Conservation (phyloP, 2,113 vertebrate species). For the Theropithecus gelada region DNA sequence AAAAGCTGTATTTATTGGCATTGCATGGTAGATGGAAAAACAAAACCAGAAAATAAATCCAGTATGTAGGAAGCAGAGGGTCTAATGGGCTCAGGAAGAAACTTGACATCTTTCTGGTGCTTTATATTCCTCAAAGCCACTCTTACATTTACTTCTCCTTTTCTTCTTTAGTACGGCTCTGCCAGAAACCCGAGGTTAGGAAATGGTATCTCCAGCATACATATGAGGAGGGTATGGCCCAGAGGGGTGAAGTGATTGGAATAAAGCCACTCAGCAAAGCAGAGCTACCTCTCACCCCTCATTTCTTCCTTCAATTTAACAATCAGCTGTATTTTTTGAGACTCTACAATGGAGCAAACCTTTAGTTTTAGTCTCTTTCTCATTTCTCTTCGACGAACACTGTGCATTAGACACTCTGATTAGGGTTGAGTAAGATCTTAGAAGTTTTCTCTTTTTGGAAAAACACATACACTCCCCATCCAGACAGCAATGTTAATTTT, state of each 20-base stretch:
- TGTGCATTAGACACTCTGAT: background rate
- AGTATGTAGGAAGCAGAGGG: background rate
- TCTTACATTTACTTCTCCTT: background rate
- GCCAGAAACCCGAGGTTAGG: background rate
- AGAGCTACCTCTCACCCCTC: fast-evolving
- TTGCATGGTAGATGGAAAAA: background rate
- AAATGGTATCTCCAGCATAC: too few species aligned
- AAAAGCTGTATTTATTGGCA: background rate
- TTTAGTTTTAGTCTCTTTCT: background rate
- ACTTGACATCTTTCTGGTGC: background rate
- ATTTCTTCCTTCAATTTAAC: background rate
- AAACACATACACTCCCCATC: slow-evolving; percentile 44
- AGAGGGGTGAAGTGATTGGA: background rate
- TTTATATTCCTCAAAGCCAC: background rate
- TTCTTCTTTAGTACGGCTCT: background rate
- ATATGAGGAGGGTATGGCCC: background rate
- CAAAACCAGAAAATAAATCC: background rate
- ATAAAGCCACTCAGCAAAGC: background rate
- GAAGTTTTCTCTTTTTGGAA: slow-evolving; percentile 63
- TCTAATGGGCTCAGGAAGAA: background rate
- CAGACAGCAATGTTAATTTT: slow-evolving; percentile 73
- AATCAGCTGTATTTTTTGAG: background rate
- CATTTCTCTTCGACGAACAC: background rate
- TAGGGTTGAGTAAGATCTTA: slow-evolving; percentile 46
- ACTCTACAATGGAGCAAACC: background rate